Evolutionary conservation across 2,797 vertebrate species (phyloP).

Genomic region (Notoglanidium macrostoma): DNA sequence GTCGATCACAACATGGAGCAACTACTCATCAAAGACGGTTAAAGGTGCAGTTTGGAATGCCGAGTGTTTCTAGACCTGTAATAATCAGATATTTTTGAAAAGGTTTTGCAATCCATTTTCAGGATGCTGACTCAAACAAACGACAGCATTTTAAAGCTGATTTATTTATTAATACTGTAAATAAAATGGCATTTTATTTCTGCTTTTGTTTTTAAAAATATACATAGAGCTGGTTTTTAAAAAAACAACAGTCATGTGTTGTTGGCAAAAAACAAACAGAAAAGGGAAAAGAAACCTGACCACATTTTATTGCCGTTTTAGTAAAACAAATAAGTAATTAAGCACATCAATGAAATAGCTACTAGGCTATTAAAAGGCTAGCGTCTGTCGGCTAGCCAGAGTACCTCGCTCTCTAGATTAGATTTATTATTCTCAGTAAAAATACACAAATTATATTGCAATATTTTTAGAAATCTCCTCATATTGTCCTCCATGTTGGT

Average conservation of each 20-base stretch:
- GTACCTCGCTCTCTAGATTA: too few relatives aligned
- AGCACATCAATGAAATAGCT: too few relatives aligned
- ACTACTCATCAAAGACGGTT: neutral
- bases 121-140: neutral
- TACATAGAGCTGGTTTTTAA: neutral
- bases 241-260: too few relatives aligned
- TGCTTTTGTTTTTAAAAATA: neutral
- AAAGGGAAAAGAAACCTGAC: too few relatives aligned
- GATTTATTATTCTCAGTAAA: neutral
- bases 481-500: neutral
- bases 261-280: too few relatives aligned
- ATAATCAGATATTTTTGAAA: neutral
- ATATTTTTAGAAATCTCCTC: neutral
- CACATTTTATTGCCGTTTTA: too few relatives aligned
- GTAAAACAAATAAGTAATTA: too few relatives aligned
- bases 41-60: neutral
- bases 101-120: neutral
- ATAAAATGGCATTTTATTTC: too few relatives aligned
- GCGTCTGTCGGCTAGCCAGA: too few relatives aligned
- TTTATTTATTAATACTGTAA: neutral
- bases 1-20: neutral
- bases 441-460: neutral
- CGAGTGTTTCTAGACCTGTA: neutral
- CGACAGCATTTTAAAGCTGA: neutral
- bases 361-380: too few relatives aligned